Conservation (phyloP, 2,113 vertebrate species). For the Trogon surrucura region DNA sequence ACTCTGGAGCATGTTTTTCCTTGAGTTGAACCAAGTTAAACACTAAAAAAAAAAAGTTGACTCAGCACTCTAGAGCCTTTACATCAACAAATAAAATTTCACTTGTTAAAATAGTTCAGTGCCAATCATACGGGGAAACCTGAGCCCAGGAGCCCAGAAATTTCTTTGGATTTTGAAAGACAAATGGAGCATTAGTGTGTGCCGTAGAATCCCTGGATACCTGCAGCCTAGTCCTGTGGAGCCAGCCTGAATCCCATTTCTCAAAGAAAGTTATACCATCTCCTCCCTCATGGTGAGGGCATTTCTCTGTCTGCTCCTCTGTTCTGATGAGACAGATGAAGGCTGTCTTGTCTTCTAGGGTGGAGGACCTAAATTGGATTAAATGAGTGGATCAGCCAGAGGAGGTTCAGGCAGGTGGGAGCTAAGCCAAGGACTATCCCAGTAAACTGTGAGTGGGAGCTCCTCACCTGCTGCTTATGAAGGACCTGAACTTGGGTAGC, state of each 20-base stretch:
- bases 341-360: background rate
- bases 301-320: background rate
- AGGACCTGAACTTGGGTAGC: background rate
- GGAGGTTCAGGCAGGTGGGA: background rate
- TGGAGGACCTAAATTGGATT: background rate
- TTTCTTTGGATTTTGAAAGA: background rate
- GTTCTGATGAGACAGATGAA: background rate
- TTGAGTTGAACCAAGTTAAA: background rate
- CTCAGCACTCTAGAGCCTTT: background rate
- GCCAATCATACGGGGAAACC: background rate
- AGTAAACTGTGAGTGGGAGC: background rate
- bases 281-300: background rate
- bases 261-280: background rate
- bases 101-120: background rate
- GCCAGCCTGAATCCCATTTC: background rate
- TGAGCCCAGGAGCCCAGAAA: background rate
- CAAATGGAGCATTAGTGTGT: background rate
- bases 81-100: background rate
- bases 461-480: background rate
- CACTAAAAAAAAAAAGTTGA: background rate
- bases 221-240: background rate
- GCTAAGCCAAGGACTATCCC: background rate
- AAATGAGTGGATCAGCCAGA: background rate
- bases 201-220: background rate
- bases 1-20: background rate